Evolutionary conservation across 1,140 invertebrate species (phyloP), one percentile per base, ranked within the genome.

Genomic region (Dendroctonus ponderosae): DNA sequence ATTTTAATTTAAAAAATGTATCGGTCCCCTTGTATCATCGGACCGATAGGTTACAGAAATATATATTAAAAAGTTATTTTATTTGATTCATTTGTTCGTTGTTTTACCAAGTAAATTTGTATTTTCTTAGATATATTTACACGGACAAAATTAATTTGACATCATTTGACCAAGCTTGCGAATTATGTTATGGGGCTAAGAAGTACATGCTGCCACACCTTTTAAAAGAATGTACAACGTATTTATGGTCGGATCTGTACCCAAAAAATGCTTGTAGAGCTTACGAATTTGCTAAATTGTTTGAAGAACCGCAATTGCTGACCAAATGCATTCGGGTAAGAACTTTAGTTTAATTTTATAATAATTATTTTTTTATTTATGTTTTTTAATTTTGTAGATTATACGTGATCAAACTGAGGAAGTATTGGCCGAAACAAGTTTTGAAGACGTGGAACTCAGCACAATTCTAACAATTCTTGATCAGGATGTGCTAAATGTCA

Each of bases 161-260:
- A 56, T 90, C 89, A 6, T 92, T 92, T 76, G 90, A 92, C 71
- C 86, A 92, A 73, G 91, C 90, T 0, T 92, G 90, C 79, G 90
- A 93, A 70, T 79, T 93, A 9, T 93, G 90, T 76, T 92, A 93
- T 78, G 91, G 89, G 60, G 91, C 91, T 9, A 93, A 93, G 72
- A 94, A 94, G 72, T 94, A 93, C 72, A 91, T 93, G 88, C 74
- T 94, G 14, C 91, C 91, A 0, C 85, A 87, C 77, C 80, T 94
- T 5, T 89, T 92, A 0, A 87, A 91, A 64, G 85, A 90, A 72
- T 94, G 92, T 74, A 92, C 89, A 0, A 85, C 87, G 62, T 92
- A 87, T 76, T 79, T 93, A 39, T 91, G 89, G 88, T 87, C 86
- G 1, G 89, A 93, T 77, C 79, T 93, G 2, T 85, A 87, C 67